phyloP scores from a whole-genome alignment of 2,888 invertebrate genomes.

The Lepas anatifera region DNA sequence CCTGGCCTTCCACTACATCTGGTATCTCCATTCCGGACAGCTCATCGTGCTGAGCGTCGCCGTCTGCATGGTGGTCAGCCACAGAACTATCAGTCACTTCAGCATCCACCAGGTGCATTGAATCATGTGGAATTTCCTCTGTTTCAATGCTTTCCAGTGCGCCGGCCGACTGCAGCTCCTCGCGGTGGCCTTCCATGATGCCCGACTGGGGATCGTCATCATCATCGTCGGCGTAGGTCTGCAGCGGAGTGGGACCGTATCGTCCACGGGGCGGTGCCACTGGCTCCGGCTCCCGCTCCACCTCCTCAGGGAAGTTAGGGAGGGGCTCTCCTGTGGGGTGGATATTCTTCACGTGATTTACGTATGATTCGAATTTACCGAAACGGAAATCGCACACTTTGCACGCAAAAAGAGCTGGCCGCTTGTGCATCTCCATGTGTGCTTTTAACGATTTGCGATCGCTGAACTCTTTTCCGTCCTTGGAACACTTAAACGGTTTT shows the following conservation, averaged over 20 bases:
- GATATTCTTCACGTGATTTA: constrained; percentile 29
- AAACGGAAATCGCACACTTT: constrained; percentile 29
- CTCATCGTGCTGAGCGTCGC: not conserved
- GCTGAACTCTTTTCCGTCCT: constrained; percentile 20
- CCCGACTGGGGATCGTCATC: not conserved
- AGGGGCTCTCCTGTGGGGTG: constrained; percentile 26
- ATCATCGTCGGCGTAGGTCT: not conserved
- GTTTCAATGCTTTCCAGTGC: constrained; percentile 9
- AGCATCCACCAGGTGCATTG: constrained; percentile 9
- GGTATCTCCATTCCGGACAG: not conserved
- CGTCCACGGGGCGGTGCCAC: constrained; percentile 11
- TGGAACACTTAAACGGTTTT: constrained; percentile 27
- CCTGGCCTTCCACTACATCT: not conserved
- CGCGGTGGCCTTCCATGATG: not conserved
- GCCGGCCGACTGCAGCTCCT: not conserved
- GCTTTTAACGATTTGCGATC: constrained; percentile 27
- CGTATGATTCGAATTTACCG: constrained; percentile 29
- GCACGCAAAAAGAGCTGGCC: constrained; percentile 27
- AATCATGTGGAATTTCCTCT: constrained; percentile 11
- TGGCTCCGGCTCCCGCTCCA: constrained; percentile 10
- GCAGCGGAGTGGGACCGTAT: constrained; percentile 7
- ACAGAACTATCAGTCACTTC: too few species aligned
- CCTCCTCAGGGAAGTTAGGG: constrained; percentile 8
- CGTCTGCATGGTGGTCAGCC: too few species aligned
- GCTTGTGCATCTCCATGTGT: constrained; percentile 28